Evolutionary conservation across 2,888 invertebrate species (phyloP).

Genomic region (Tipula vernalis): DNA sequence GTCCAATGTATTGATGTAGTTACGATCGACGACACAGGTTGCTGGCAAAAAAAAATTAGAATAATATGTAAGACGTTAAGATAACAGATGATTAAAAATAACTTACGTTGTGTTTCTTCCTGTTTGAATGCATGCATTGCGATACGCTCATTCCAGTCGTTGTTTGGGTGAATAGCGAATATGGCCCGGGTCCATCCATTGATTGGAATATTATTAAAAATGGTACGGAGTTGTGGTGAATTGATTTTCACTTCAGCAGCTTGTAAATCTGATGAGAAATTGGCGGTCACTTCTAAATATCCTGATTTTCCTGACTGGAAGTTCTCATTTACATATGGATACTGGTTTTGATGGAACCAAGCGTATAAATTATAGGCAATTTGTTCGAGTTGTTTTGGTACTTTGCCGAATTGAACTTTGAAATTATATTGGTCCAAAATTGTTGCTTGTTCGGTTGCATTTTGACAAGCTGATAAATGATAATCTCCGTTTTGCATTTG

Average conservation of each 20-base stretch:
- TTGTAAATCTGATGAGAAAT: conserved; percentile 36
- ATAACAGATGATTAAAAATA: background rate
- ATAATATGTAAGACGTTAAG: background rate
- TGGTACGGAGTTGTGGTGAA: conserved; percentile 31
- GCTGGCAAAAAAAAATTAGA: background rate
- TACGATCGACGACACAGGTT: background rate
- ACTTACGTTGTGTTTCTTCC: background rate
- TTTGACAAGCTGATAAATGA: conserved; percentile 44
- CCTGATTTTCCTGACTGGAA: conserved; percentile 33
- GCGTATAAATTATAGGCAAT: background rate
- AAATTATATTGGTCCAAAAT: conserved; percentile 37
- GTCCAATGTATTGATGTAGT: conserved; percentile 5
- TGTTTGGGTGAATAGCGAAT: conserved; percentile 38
- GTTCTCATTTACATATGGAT: background rate
- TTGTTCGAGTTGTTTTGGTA: background rate
- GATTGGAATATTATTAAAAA: conserved; percentile 37
- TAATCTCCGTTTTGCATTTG: conserved; percentile 40
- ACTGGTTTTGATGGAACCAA: background rate
- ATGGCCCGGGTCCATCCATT: conserved; percentile 31
- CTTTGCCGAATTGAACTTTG: background rate
- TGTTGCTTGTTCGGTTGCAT: conserved; percentile 41
- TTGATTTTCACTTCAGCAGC: conserved; percentile 38
- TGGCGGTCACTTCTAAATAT: conserved; percentile 37
- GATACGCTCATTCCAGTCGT: conserved; percentile 22
- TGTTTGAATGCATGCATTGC: conserved; percentile 22